Base-by-base conservation (phyloP, 1,140 invertebrate genomes). In the Heliconius eleuchia region DNA sequence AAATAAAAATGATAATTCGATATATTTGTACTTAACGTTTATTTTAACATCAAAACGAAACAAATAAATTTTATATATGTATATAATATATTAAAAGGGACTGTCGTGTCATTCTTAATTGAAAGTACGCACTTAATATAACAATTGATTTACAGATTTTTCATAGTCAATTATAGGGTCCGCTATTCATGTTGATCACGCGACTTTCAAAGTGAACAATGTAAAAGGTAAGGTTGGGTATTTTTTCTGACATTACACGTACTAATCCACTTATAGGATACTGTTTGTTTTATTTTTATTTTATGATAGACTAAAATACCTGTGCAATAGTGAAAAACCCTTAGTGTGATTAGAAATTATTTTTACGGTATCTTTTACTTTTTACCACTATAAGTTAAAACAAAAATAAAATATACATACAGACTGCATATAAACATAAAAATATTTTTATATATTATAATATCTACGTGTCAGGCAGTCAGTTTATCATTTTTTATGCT, bases 21-120 rank as follows among this genome's bases (percentile, higher is more conserved):
- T 42, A 9, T 9, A 42, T 42, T 42, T 13, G 9, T 42, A 9
- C 39, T 42, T 5, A 42, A 11, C 39, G 11, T 11, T n/a, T n/a
- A n/a, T n/a, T 57, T n/a, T 1, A 23, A 7, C 52, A n/a, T 8
- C 7, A 57, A 19, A 57, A n/a, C n/a, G 23, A 57, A 57, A 57
- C 7, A 23, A 42, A 42, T 42, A 42, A 13, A 4, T 42, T 42
- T 13, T 42, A 42, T 11, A 42, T 42, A 4, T 37, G 0, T 46
- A 13, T 1, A 46, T 46, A 42, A 46, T 23, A n/a, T 42, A 72
- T 9, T 19, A 39, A 8, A 72, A 72, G 30, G 30, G 11, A 72
- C n/a, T 72, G 34, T 72, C 71, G 71, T 72, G 30, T 72, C 34
- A 72, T 27, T 66, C 60, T 66, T 66, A 66, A 66, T 66, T 66